phyloP scores from a whole-genome alignment of 2,113 vertebrate species.

The Calidris pugnax region DNA sequence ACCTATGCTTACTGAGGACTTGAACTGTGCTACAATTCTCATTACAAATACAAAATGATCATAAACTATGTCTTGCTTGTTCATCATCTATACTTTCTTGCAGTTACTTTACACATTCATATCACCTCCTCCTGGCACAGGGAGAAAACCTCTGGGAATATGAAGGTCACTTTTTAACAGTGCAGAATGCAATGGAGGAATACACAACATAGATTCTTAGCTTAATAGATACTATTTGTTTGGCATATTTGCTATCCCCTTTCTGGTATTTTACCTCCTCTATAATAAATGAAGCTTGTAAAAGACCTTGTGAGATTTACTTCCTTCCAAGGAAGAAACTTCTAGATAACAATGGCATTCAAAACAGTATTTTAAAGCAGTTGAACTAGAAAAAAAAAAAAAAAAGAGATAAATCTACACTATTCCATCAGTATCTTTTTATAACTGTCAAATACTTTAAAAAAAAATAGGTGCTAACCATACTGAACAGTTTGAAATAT shows the following conservation, averaged over 20 bases:
- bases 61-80: neutral
- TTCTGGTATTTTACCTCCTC: conserved; percentile 6
- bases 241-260: neutral
- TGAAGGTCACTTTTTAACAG: conserved; percentile 10
- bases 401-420: conserved; percentile 8
- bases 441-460: conserved; percentile 38
- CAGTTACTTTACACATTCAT: neutral
- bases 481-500: conserved; percentile 50
- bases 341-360: conserved; percentile 5
- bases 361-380: conserved; percentile 33
- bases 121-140: neutral
- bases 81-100: neutral
- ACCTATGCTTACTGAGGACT: neutral
- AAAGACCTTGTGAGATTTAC: conserved; percentile 33
- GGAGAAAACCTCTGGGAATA: neutral
- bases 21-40: neutral
- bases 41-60: neutral
- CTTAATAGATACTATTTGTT: conserved; percentile 39
- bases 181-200: neutral
- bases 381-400: neutral
- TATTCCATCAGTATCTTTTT: conserved; percentile 41
- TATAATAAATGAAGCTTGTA: conserved; percentile 47
- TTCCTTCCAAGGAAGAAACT: conserved; percentile 38
- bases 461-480: conserved; percentile 10
- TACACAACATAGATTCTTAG: neutral